Percentiles rank a stretch among this genome's conserved stretches.
These are phyloP conservation scores for Diabrotica balteata DNA, from an alignment of 2,888 invertebrate species.

Conservation along the genomic window DNA sequence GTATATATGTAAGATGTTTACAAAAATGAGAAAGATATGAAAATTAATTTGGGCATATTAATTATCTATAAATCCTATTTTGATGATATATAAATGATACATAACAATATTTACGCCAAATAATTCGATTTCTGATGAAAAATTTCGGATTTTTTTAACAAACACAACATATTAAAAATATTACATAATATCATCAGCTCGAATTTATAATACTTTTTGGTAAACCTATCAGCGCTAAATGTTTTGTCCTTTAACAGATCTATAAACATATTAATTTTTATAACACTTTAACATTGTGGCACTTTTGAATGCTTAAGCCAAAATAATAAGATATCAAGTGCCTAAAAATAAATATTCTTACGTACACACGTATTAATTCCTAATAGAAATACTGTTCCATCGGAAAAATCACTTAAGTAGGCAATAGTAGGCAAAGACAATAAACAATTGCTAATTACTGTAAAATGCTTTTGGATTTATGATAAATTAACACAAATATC, in stretches of 20 bases:
- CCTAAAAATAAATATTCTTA: background rate
- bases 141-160: too few relatives aligned
- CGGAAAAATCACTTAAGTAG: background rate
- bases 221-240: too few relatives aligned
- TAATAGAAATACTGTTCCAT: background rate
- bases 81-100: too few relatives aligned
- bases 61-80: too few relatives aligned
- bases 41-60: too few relatives aligned
- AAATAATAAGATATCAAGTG: background rate
- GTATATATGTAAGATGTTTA: too few relatives aligned
- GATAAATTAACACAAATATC: background rate
- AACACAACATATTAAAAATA: too few relatives aligned
- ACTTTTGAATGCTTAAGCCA: constrained; percentile 3
- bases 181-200: too few relatives aligned
- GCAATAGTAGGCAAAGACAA: background rate
- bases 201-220: too few relatives aligned
- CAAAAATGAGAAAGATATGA: too few relatives aligned
- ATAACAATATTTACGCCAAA: too few relatives aligned
- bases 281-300: background rate
- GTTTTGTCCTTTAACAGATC: background rate
- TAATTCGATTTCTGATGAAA: too few relatives aligned
- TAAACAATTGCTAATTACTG: background rate
- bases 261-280: background rate
- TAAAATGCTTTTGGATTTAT: background rate
- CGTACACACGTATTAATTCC: background rate